These are phyloP conservation scores for Callithrix jacchus DNA, from an alignment of 2,113 vertebrate genomes.

Conservation along the genomic window DNA sequence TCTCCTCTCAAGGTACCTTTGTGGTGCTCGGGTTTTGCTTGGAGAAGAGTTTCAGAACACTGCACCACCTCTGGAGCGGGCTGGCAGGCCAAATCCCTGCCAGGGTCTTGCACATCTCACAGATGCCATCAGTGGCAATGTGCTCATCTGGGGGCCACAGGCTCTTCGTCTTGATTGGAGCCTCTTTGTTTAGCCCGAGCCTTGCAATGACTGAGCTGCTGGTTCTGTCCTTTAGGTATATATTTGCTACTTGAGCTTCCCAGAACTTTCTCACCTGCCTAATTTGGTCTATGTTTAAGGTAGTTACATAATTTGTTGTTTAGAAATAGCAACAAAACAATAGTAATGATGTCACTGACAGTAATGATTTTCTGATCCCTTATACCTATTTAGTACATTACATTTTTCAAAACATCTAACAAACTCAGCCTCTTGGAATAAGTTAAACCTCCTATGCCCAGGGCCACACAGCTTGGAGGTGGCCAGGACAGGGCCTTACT, in stretches of 20 bases:
- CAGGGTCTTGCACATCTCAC: background rate
- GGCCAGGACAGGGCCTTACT: background rate
- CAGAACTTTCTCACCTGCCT: background rate
- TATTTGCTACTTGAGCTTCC: background rate
- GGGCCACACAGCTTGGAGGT: background rate
- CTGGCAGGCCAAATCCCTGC: fast-evolving
- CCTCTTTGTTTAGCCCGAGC: background rate
- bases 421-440: background rate
- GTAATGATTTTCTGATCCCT: background rate
- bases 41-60: background rate
- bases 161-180: background rate
- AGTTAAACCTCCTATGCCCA: background rate
- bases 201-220: background rate
- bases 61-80: fast-evolving
- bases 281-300: background rate
- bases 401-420: background rate
- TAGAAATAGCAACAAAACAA: background rate
- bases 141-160: background rate
- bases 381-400: background rate
- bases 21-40: background rate
- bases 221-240: background rate
- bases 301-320: background rate
- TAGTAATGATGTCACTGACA: background rate
- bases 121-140: fast-evolving
- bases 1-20: background rate